Conservation (phyloP, 2,888 invertebrate species). For the Leucozona laternaria region DNA sequence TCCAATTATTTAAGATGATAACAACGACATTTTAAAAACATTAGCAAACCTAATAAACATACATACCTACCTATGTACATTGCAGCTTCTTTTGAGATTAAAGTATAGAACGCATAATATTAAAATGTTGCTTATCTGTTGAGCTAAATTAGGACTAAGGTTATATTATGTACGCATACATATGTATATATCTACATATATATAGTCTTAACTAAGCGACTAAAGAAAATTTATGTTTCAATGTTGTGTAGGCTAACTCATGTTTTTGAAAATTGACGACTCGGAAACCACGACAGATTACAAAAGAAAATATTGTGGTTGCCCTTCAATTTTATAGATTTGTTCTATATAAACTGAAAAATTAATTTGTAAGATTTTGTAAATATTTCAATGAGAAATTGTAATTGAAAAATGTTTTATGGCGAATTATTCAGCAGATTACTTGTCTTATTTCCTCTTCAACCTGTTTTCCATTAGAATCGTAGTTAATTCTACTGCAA, state of each 20-base stretch:
- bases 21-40: not conserved
- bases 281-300: not conserved
- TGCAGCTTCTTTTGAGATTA: not conserved
- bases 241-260: not conserved
- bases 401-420: too few species aligned
- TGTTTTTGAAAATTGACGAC: not conserved
- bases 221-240: constrained; percentile 8
- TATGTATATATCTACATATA: not conserved
- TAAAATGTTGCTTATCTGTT: constrained; percentile 43
- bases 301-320: not conserved
- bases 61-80: not conserved
- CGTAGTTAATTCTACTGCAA: too few species aligned
- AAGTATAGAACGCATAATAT: not conserved
- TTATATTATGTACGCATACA: constrained; percentile 10
- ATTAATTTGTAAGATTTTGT: not conserved
- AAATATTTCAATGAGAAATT: too few species aligned
- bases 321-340: not conserved
- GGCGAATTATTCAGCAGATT: too few species aligned
- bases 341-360: not conserved
- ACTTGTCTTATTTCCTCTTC: too few species aligned
- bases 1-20: constrained; percentile 21
- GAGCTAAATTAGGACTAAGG: constrained; percentile 64
- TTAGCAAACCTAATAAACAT: not conserved
- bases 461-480: too few species aligned
- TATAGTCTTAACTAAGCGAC: constrained; percentile 36